These are phyloP conservation scores for Hydroisotoma schaefferi DNA, from an alignment of 2,888 invertebrate genomes.

Conservation along the genomic window DNA sequence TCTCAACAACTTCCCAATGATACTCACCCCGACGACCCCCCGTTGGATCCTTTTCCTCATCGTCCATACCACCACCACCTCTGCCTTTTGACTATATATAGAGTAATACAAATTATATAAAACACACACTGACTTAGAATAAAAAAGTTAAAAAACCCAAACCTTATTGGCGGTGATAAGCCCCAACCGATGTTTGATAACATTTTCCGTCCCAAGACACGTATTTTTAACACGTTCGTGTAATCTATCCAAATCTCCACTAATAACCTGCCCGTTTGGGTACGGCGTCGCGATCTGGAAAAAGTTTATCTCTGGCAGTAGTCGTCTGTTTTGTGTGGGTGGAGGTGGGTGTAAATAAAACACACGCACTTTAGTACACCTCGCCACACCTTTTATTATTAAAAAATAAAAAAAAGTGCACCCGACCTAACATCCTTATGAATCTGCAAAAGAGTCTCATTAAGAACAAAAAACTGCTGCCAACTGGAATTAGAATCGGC, in stretches of 20 bases:
- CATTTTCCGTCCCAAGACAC: constrained; percentile 78
- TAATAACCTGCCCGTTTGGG: constrained; percentile 76
- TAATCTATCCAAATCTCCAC: constrained; percentile 76
- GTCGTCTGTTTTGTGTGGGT: constrained; percentile 61
- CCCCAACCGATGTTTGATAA: constrained; percentile 82
- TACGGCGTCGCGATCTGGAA: constrained; percentile 92
- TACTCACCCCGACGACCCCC: constrained; percentile 51
- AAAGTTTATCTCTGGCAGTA: constrained; percentile 95
- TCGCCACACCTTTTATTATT: neutral
- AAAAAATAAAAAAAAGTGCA: constrained; percentile 1
- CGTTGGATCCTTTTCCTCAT: constrained; percentile 7
- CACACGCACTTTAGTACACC: neutral
- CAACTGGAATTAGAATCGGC: constrained; percentile 94
- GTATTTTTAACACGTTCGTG: constrained; percentile 85
- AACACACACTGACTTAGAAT: too few species aligned
- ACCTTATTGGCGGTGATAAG: neutral
- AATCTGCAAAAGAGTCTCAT: constrained; percentile 94
- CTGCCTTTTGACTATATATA: too few species aligned
- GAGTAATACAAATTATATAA: too few species aligned
- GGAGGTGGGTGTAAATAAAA: neutral
- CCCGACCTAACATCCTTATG: constrained; percentile 85
- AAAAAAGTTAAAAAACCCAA: neutral
- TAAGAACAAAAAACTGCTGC: constrained; percentile 94
- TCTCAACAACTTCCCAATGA: constrained; percentile 97
- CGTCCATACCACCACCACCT: constrained; percentile 14